These are phyloP conservation scores for Callyntrura guangdongensis DNA, from an alignment of 2,888 invertebrate species.

Conservation along the genomic window DNA sequence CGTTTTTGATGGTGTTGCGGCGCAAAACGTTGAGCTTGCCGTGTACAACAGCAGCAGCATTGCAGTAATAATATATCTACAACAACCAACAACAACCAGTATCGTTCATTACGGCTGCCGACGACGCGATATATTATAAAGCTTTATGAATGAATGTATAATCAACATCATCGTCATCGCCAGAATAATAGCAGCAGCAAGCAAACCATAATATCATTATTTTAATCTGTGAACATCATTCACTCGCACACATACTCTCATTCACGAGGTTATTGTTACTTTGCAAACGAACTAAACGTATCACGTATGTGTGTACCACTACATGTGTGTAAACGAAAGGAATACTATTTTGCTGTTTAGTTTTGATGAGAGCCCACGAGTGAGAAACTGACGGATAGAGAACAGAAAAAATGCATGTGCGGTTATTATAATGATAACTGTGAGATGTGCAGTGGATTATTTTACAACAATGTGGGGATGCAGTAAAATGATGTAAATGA, in stretches of 20 bases:
- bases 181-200: not conserved
- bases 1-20: constrained; percentile 67
- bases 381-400: constrained; percentile 40
- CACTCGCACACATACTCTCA: not conserved
- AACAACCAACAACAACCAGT: constrained; percentile 24
- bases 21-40: constrained; percentile 39
- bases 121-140: not conserved
- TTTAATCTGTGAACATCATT: constrained; percentile 64
- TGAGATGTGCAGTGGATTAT: constrained; percentile 45
- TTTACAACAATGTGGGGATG: not conserved
- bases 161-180: no score
- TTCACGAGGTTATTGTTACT: constrained; percentile 56
- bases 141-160: constrained; percentile 27
- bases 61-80: constrained; percentile 28
- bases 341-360: not conserved
- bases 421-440: constrained; percentile 41
- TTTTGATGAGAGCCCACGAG: not conserved
- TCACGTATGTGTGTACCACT: not conserved
- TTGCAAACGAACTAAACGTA: not conserved
- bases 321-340: not conserved
- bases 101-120: not conserved
- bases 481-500: constrained; percentile 27
- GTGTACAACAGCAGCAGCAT: not conserved
- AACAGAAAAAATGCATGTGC: constrained; percentile 42
- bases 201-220: constrained; percentile 45